Base-by-base conservation (phyloP, 1,140 invertebrate species). In the Drosophila pruinosa region DNA sequence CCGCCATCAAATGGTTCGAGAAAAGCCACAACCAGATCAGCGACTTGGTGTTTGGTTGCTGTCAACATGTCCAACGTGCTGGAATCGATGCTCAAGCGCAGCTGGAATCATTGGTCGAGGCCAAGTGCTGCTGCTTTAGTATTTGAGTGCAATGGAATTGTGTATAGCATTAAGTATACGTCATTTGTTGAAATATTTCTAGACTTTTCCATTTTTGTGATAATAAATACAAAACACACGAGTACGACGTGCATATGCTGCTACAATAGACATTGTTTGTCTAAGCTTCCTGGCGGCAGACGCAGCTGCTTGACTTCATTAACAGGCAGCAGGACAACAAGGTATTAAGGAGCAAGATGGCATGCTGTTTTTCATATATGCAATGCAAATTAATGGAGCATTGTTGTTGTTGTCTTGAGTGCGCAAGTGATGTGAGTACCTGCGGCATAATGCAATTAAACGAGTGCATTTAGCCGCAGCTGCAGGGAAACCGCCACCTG, bases 361-460 rank as follows among this genome's bases (percentile, higher is more conserved):
- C 62, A 77, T 57, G 61, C 34, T 71, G 26, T 78, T 75, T 75
- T 75, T 75, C 74, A 78, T 70, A 78, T 70, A 86, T 86, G 82
- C 82, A 86, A 86, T 86, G 82, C 82, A 86, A 86, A 86, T 88
- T 75, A 88, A 88, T 86, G 82, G 82, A 75, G 71, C 77, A 67
- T 26, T 26, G 39, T 62, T 61, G 73, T 65, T 58, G 78, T 50
- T 34, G 26, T 43, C 57, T 69, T 75, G 59, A 77, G 78, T 59
- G 54, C 17, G 56, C 38, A 34, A 59, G 68, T 65, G 56, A 72
- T 75, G 80, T 68, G 81, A 88, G 83, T 71, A 76, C 82, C 83
- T 89, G 82, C 78, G 82, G 82, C 82, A 88, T 89, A 88, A 88
- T 88, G 82, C 82, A 88, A 88, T 88, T 88, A 89, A 89, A 88